Conservation (phyloP, 2,797 vertebrate species). For the Typhlichthys eigenmanni region DNA sequence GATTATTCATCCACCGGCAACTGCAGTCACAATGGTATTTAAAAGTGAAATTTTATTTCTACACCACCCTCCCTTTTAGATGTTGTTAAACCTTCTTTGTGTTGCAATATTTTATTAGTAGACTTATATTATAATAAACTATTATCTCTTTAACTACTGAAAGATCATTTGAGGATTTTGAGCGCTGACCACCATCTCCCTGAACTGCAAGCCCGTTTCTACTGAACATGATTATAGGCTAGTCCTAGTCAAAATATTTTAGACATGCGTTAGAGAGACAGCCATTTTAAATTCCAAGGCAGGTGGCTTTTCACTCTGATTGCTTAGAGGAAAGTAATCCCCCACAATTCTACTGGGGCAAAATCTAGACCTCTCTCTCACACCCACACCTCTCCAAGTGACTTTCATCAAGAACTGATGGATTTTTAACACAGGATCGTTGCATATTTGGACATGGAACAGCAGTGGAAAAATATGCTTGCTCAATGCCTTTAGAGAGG, state of each 20-base stretch:
- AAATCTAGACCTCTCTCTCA: neutral
- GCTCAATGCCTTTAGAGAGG: neutral
- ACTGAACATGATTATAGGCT: neutral
- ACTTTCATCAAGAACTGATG: neutral
- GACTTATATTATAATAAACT: too few species aligned
- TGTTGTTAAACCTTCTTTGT: neutral
- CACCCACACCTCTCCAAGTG: conserved; percentile 9
- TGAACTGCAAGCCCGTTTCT: neutral
- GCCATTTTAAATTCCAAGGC: conserved; percentile 2
- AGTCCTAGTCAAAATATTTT: neutral
- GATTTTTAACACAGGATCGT: neutral
- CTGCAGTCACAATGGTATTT: conserved; percentile 6
- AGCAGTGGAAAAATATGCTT: neutral
- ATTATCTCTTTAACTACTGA: too few species aligned
- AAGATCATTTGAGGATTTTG: too few species aligned
- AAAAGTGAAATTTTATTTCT: conserved; percentile 2
- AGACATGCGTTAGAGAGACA: neutral
- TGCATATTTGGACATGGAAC: neutral
- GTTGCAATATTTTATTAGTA: neutral
- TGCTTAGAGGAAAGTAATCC: conserved; percentile 13
- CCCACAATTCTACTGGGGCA: conserved; percentile 4
- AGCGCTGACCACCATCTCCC: neutral
- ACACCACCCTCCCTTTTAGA: neutral
- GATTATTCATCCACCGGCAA: neutral
- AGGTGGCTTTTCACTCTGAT: conserved; percentile 5